Percentiles rank a stretch among this genome's conserved stretches.
These are phyloP conservation scores for Diadromus collaris DNA, from an alignment of 2,888 invertebrate genomes.

Conservation along the genomic window DNA sequence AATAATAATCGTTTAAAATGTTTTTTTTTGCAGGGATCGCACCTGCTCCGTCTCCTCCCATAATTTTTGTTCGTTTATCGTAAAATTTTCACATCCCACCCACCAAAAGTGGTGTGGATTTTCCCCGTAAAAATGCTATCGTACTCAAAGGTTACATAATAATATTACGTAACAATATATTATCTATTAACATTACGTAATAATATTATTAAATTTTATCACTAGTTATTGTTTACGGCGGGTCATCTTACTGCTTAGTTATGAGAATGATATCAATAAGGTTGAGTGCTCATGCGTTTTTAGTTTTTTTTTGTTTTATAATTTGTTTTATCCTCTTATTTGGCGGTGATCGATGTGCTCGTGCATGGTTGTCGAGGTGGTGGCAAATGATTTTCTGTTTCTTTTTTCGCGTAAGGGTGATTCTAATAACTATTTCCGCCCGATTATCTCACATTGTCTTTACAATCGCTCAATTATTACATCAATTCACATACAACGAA, in stretches of 20 bases:
- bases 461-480: conserved; percentile 44
- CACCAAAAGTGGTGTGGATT: conserved; percentile 42
- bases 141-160: conserved; percentile 69
- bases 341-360: conserved; percentile 30
- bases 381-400: conserved; percentile 21
- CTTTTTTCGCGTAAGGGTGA: conserved; percentile 27
- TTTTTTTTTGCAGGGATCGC: not conserved
- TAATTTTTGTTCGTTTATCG: conserved; percentile 47
- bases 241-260: conserved; percentile 64
- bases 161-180: conserved; percentile 64
- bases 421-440: conserved; percentile 41
- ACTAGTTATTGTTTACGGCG: conserved; percentile 73
- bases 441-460: conserved; percentile 38
- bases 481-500: conserved; percentile 45
- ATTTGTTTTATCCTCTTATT: not conserved
- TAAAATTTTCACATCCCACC: conserved; percentile 46
- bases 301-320: conserved; percentile 4
- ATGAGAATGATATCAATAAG: conserved; percentile 69
- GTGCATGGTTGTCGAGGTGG: conserved; percentile 32
- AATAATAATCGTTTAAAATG: conserved; percentile 15
- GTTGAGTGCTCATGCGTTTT: conserved; percentile 57
- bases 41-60: not conserved
- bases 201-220: conserved; percentile 69
- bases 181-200: conserved; percentile 70
- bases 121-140: conserved; percentile 72